Evolutionary conservation across 2,797 vertebrate species (phyloP).

Genomic region (Clarias fuscus): DNA sequence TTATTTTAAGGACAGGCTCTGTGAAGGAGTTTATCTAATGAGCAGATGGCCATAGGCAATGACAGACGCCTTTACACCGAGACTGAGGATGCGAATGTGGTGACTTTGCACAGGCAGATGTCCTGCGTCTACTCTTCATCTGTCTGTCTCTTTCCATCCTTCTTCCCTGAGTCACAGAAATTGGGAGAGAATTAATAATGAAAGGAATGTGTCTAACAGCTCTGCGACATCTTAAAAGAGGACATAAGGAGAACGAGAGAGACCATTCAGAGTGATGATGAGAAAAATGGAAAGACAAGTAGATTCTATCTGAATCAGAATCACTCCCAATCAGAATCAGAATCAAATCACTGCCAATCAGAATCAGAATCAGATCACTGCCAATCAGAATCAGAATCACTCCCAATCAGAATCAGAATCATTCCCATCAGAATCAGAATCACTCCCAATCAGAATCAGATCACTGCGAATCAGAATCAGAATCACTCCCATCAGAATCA

Average conservation of each 20-base stretch:
- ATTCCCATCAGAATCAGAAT: no score
- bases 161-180: neutral
- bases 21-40: constrained; percentile 55
- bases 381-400: neutral
- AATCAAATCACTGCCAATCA: no score
- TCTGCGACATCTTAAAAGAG: neutral
- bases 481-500: no score
- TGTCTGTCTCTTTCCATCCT: neutral
- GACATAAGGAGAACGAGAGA: neutral
- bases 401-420: no score
- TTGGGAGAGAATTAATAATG: neutral
- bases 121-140: neutral
- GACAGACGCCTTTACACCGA: constrained; percentile 9
- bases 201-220: neutral
- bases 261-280: neutral
- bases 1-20: constrained; percentile 48
- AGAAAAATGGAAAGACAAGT: neutral
- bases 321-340: neutral
- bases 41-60: constrained; percentile 49
- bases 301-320: neutral
- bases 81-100: neutral
- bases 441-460: no score
- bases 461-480: no score
- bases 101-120: constrained; percentile 10
- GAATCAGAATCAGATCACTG: no score